Evolutionary conservation across 2,113 vertebrate genomes (phyloP), one percentile per base, ranked within the genome.

Genomic region (Nesogale talazaci): DNA sequence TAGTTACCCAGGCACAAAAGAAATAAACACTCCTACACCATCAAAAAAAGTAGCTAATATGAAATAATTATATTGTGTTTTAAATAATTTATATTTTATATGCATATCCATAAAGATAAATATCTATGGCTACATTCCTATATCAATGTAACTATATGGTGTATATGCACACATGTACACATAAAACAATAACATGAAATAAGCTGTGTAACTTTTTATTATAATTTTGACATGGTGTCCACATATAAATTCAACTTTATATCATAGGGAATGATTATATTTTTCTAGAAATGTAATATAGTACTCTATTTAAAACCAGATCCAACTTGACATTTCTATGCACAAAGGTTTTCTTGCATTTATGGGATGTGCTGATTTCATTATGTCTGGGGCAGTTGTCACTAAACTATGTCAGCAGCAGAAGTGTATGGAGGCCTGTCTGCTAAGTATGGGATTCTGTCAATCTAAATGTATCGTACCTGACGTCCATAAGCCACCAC

Each of bases 401-500:
- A 95, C 65, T 36, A 63, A 82, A 86, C 34, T 42, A 4, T 83
- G 63, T 74, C 65, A 38, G 59, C 56, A 93, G 56, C 65, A 61
- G 27, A 79, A 67, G 31, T 61, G 31, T 83, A 56, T 25, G 56
- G 46, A 88, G 31, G 20, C 88, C 57, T 61, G 75, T 83, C 34
- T 86, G 40, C 90, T 82, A 91, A 90, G 34, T 52, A 65, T 7
- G 19, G 57, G 78, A 34, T 74, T 83, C 52, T 80, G 90, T 88
- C 82, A 85, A 16, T 76, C 82, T 94, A 83, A 94, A 90, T 88
- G 87, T 31, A 57, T 70, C 85, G 59, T 80, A 90, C 94, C 93
- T 95, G 65, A 34, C 91, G 93, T 61, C 88, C 83, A 67, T 38
- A 75, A 94, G 70, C 83, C 76, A 56, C 96, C 95, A 96, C 94